phyloP scores from a whole-genome alignment of 1,140 invertebrate species.

The Drosophila ercepeae region DNA sequence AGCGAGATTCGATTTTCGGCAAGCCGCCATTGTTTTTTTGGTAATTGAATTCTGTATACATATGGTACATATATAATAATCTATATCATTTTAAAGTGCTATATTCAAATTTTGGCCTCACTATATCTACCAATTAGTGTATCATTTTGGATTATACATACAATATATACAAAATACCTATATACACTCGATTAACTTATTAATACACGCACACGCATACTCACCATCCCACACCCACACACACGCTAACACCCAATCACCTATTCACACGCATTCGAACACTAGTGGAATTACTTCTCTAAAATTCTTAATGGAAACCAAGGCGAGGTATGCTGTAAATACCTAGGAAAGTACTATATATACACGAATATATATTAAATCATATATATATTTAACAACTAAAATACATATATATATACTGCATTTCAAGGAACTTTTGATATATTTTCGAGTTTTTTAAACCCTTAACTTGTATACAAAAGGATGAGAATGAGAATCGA shows the following conservation, averaged over 20 bases:
- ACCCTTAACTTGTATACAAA: slow-evolving; percentile 72
- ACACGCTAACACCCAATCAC: slow-evolving; percentile 8
- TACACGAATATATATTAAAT: slow-evolving; percentile 29
- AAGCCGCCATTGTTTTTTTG: slow-evolving; percentile 26
- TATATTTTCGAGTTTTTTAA: slow-evolving; percentile 76
- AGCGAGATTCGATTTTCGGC: slow-evolving; percentile 33
- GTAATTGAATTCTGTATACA: slow-evolving; percentile 25
- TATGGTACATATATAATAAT: slow-evolving; percentile 16
- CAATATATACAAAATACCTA: slow-evolving; percentile 55
- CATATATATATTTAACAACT: slow-evolving; percentile 59
- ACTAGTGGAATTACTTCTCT: slow-evolving; percentile 49
- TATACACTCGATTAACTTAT: slow-evolving; percentile 37
- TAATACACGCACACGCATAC: slow-evolving; percentile 43
- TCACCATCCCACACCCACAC: slow-evolving; percentile 11
- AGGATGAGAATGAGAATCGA: slow-evolving; percentile 11
- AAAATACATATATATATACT: slow-evolving; percentile 65
- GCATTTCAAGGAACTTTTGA: slow-evolving; percentile 75
- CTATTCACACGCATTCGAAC: slow-evolving; percentile 18
- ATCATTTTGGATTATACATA: slow-evolving; percentile 57
- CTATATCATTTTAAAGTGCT: slow-evolving; percentile 66
- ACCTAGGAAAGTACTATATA: slow-evolving; percentile 55
- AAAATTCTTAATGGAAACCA: slow-evolving; percentile 43
- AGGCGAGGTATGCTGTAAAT: slow-evolving; percentile 50
- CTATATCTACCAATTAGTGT: slow-evolving; percentile 48
- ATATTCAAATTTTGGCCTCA: slow-evolving; percentile 45